These are phyloP conservation scores for Semicossyphus pulcher DNA, from an alignment of 2,113 vertebrate species.

Conservation along the genomic window DNA sequence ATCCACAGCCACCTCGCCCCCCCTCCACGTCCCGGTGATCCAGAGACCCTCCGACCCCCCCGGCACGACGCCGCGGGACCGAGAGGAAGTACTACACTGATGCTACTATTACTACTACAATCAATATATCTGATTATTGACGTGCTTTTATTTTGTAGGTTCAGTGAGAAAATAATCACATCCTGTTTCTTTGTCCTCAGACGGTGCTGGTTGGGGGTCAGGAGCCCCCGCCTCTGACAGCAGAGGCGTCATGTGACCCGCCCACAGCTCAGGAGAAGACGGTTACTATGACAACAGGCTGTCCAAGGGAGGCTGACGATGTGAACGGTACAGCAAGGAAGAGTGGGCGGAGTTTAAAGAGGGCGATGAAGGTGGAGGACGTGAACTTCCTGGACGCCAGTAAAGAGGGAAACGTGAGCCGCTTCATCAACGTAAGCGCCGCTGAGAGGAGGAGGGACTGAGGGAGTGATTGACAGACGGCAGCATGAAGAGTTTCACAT, in stretches of 20 bases:
- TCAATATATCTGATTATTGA: too few species aligned
- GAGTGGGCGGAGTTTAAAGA: slow-evolving; percentile 13
- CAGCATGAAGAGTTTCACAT: too few species aligned
- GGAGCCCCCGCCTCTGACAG: neutral
- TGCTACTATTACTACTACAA: too few species aligned
- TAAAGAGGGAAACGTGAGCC: slow-evolving; percentile 93
- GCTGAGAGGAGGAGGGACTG: too few species aligned
- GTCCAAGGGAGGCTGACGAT: neutral
- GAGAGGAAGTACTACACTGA: neutral
- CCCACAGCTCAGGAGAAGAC: neutral
- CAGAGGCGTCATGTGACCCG: slow-evolving; percentile 24
- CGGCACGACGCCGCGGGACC: neutral
- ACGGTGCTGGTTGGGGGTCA: neutral
- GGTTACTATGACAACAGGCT: neutral
- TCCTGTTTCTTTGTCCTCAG: neutral
- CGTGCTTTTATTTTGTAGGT: neutral
- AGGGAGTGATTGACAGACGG: too few species aligned
- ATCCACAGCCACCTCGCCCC: slow-evolving; percentile 3
- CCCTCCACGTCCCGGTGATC: slow-evolving; percentile 67
- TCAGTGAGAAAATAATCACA: neutral
- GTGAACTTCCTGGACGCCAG: slow-evolving; percentile 89
- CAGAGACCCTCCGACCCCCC: slow-evolving; percentile 77
- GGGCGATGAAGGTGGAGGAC: slow-evolving; percentile 31
- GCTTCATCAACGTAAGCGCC: slow-evolving; percentile 90
- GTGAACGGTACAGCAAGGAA: neutral